phyloP scores from a whole-genome alignment of 2,888 invertebrate genomes.

The Dysmachus trigonus region DNA sequence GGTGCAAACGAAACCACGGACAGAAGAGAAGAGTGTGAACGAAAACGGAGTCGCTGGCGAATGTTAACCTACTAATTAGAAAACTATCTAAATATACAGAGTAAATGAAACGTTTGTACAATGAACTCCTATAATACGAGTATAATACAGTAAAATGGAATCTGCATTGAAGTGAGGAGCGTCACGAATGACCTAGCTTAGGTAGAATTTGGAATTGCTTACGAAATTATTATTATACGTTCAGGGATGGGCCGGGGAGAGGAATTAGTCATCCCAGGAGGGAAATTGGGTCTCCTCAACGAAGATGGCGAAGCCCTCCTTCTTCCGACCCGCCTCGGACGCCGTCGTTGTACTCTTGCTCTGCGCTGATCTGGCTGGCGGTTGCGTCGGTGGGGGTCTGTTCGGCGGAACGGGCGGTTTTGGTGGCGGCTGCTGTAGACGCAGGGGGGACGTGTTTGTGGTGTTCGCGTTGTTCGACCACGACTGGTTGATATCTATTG shows the following conservation, averaged over 20 bases:
- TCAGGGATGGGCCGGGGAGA: not conserved
- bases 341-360: slow-evolving; percentile 51
- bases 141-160: slow-evolving; percentile 20
- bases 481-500: slow-evolving; percentile 59
- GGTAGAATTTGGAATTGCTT: slow-evolving; percentile 10
- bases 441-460: slow-evolving; percentile 44
- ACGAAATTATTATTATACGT: not conserved
- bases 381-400: slow-evolving; percentile 53
- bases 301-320: slow-evolving; percentile 66
- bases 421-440: slow-evolving; percentile 49
- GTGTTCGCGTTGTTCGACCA: slow-evolving; percentile 61
- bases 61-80: slow-evolving; percentile 19
- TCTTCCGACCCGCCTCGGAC: slow-evolving; percentile 50
- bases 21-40: not conserved
- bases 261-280: slow-evolving; percentile 72
- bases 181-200: not conserved
- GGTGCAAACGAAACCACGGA: not conserved
- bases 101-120: slow-evolving; percentile 30
- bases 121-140: not conserved
- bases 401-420: slow-evolving; percentile 50
- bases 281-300: slow-evolving; percentile 71
- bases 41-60: not conserved
- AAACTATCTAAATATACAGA: slow-evolving; percentile 37
- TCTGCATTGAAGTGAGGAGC: not conserved
- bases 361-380: slow-evolving; percentile 52